These are phyloP conservation scores for Stomatorhinus ivindoensis DNA, from an alignment of 2,113 vertebrate genomes.

Conservation along the genomic window DNA sequence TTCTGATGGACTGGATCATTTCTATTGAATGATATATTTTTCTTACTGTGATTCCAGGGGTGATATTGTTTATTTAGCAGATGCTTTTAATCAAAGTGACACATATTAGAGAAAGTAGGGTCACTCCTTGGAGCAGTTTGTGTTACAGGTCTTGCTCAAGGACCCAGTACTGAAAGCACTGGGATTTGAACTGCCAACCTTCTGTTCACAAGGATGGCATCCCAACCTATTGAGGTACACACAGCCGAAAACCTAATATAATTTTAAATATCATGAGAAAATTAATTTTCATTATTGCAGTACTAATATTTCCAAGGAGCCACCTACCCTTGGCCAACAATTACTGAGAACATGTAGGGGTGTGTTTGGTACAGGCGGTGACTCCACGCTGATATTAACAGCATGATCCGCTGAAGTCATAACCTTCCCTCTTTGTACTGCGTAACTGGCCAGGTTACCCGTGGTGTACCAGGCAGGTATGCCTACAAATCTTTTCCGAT, in stretches of 20 bases:
- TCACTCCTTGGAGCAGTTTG: not conserved
- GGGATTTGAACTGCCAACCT: not conserved
- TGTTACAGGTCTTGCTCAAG: not conserved
- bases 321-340: not conserved
- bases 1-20: not conserved
- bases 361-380: not conserved
- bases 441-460: not conserved
- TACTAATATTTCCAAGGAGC: not conserved
- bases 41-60: not conserved
- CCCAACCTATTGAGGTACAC: not conserved
- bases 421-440: not conserved
- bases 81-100: not conserved
- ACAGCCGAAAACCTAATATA: not conserved
- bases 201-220: not conserved
- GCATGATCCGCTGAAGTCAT: not conserved
- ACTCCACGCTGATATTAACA: not conserved
- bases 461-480: not conserved
- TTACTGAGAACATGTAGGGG: not conserved
- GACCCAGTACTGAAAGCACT: not conserved
- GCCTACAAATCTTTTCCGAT: not conserved
- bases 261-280: not conserved
- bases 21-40: not conserved
- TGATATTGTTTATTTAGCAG: not conserved
- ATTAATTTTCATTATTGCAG: not conserved
- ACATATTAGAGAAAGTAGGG: not conserved